A percentile compares a stretch with the other conserved stretches of the same genome.
These are phyloP conservation scores for Python bivittatus DNA, from an alignment of 2,113 vertebrate species.

Conservation along the genomic window DNA sequence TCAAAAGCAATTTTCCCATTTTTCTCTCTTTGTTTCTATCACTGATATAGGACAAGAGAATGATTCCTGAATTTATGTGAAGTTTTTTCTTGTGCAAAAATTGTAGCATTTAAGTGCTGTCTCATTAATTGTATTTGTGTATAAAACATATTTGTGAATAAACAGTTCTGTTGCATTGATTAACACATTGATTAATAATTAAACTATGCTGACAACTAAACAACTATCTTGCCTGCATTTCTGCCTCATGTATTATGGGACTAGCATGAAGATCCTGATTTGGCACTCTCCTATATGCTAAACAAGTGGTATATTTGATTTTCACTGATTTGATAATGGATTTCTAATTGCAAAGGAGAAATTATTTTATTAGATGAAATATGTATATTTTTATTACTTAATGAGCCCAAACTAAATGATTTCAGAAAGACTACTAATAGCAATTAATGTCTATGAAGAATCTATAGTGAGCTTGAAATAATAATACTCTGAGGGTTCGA, in stretches of 20 bases:
- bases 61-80: not conserved
- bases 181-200: not conserved
- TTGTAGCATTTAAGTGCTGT: not conserved
- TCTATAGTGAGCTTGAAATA: constrained; percentile 1
- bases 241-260: not conserved
- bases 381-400: not conserved
- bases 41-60: not conserved
- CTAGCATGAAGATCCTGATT: not conserved
- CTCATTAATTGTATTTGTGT: not conserved
- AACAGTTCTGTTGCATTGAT: not conserved
- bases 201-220: not conserved
- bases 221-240: not conserved
- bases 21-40: not conserved
- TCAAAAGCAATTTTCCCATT: not conserved
- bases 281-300: not conserved
- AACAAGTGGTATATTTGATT: not conserved
- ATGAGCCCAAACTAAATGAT: not conserved
- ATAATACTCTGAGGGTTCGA: not conserved
- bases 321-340: not conserved
- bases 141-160: not conserved
- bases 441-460: constrained; percentile 23
- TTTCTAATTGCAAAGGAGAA: not conserved
- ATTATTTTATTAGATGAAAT: not conserved
- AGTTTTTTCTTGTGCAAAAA: not conserved
- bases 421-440: constrained; percentile 14